phyloP scores from a whole-genome alignment of 2,888 invertebrate genomes.

The Eretmocerus hayati region DNA sequence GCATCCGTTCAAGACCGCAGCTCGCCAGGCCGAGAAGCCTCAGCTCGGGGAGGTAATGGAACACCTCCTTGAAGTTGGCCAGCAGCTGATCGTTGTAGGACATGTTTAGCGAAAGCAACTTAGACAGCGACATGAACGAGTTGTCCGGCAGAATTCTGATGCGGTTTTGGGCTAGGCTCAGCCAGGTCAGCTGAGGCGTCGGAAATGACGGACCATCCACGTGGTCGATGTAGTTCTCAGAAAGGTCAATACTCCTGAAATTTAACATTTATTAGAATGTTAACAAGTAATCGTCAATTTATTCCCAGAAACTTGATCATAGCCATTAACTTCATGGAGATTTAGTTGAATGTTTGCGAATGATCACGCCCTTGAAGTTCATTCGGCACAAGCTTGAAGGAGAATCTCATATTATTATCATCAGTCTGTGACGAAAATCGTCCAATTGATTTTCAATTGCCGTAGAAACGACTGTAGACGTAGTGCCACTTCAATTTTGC shows the following conservation, averaged over 20 bases:
- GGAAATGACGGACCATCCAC: slow-evolving; percentile 83
- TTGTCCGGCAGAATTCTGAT: slow-evolving; percentile 81
- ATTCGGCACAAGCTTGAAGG: too few relatives aligned
- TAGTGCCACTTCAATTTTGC: too few relatives aligned
- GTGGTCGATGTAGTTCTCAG: slow-evolving; percentile 75
- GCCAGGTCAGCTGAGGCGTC: slow-evolving; percentile 67
- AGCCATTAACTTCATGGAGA: too few relatives aligned
- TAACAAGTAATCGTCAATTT: too few relatives aligned
- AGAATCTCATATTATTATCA: too few relatives aligned
- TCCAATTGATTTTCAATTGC: too few relatives aligned
- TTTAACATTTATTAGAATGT: too few relatives aligned
- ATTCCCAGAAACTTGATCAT: too few relatives aligned
- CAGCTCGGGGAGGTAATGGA: slow-evolving; percentile 77
- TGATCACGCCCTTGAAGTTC: too few relatives aligned
- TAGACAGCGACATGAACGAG: slow-evolving; percentile 75
- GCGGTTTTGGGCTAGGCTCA: slow-evolving; percentile 74
- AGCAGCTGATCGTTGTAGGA: slow-evolving; percentile 74
- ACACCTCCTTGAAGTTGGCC: slow-evolving; percentile 72
- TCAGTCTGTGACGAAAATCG: too few relatives aligned
- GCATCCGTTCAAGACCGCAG: slow-evolving; percentile 70
- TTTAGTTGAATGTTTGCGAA: too few relatives aligned
- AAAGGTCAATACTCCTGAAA: slow-evolving; percentile 54
- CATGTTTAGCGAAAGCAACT: slow-evolving; percentile 71
- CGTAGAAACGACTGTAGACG: too few relatives aligned
- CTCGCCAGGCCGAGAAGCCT: slow-evolving; percentile 70